A percentile compares a stretch with the other conserved stretches of the same genome.
Conservation (phyloP, 2,113 vertebrate genomes). For the Tragulus kanchil region DNA sequence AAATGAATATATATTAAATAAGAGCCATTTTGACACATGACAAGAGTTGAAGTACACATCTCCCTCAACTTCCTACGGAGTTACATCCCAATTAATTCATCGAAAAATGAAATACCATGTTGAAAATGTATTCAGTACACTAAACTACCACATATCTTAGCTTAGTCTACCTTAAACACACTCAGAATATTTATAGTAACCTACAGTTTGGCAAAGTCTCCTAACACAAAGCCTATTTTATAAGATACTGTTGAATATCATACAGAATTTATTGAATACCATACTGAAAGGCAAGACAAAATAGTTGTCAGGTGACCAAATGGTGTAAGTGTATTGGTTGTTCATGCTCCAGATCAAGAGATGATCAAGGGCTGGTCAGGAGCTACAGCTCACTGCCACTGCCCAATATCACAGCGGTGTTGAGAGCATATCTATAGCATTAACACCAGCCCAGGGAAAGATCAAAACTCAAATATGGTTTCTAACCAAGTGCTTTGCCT, state of each 20-base stretch:
- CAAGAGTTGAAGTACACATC: neutral
- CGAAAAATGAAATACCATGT: neutral
- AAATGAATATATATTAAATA: neutral
- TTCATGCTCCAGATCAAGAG: neutral
- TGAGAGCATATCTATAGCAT: neutral
- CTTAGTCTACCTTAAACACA: neutral
- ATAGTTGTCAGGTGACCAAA: neutral
- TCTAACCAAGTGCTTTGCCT: neutral
- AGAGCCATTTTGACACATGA: neutral
- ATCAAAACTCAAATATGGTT: neutral
- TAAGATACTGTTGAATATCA: neutral
- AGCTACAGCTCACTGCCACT: neutral
- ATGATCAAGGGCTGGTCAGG: neutral
- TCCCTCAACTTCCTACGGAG: neutral
- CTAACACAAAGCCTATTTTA: neutral
- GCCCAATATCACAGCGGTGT: neutral
- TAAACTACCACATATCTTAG: neutral
- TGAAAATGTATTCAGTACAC: neutral
- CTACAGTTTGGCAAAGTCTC: neutral
- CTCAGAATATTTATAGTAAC: neutral
- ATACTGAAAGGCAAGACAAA: neutral
- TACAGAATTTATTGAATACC: neutral
- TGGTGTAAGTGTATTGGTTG: neutral
- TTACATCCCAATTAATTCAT: neutral
- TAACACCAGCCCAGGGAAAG: neutral